These are phyloP conservation scores for Clarias gariepinus DNA, from an alignment of 2,113 vertebrate species.

Conservation along the genomic window DNA sequence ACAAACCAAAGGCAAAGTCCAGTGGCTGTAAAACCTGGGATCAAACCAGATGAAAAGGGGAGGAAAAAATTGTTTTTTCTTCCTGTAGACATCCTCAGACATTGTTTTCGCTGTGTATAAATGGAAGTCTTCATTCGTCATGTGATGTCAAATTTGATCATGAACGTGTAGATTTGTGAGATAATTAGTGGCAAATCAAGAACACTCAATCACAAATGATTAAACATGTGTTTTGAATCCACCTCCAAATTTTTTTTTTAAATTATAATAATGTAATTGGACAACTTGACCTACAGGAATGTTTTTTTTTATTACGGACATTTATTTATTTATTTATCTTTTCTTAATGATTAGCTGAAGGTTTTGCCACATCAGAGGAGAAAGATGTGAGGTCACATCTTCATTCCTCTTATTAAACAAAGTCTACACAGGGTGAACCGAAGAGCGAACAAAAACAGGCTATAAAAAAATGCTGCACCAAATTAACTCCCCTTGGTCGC, in stretches of 20 bases:
- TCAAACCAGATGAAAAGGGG: background rate
- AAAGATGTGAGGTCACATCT: background rate
- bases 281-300: background rate
- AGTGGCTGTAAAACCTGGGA: background rate
- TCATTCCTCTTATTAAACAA: background rate
- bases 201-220: background rate
- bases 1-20: conserved; percentile 2
- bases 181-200: background rate
- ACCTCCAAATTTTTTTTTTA: no score
- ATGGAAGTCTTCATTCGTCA: background rate
- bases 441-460: background rate
- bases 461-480: background rate
- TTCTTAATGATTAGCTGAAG: background rate
- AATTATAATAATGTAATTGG: no score
- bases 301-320: background rate
- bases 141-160: background rate
- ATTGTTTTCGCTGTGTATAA: background rate
- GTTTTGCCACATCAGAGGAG: no score
- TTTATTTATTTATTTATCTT: background rate
- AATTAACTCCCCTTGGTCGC: background rate
- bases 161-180: background rate
- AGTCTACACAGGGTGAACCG: background rate
- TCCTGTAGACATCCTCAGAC: background rate
- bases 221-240: no score
- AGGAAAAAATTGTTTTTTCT: background rate